These are phyloP conservation scores for Autographa gamma DNA, from an alignment of 2,888 invertebrate genomes.

Conservation along the genomic window DNA sequence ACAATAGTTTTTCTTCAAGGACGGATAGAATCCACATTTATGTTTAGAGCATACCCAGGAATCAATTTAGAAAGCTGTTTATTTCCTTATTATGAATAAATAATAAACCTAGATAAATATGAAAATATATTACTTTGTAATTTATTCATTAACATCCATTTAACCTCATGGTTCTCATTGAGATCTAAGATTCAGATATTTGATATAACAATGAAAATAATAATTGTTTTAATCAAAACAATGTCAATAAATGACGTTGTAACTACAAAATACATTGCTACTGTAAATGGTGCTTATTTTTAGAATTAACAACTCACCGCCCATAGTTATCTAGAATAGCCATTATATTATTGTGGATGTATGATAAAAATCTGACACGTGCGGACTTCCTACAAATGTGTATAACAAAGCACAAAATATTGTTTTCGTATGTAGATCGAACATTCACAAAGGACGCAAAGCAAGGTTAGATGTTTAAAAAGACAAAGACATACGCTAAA, in stretches of 20 bases:
- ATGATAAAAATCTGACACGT: slow-evolving; percentile 4
- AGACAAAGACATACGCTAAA: slow-evolving; percentile 2
- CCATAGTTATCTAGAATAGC: background rate
- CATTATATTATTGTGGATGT: background rate
- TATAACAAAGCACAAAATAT: slow-evolving; percentile 1
- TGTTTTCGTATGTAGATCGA: background rate
- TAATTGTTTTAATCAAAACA: background rate
- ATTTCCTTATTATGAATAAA: too few relatives aligned
- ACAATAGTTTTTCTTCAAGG: too few relatives aligned
- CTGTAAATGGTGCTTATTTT: background rate
- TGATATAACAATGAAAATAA: background rate
- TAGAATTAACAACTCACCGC: background rate
- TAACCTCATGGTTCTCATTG: background rate
- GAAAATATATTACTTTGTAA: too few relatives aligned
- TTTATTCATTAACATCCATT: too few relatives aligned
- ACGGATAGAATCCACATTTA: too few relatives aligned
- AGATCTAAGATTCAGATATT: slow-evolving; percentile 6
- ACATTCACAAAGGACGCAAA: background rate
- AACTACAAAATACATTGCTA: background rate
- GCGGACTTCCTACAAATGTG: background rate
- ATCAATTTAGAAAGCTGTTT: too few relatives aligned
- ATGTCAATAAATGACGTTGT: background rate
- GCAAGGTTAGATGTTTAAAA: background rate
- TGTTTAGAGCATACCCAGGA: too few relatives aligned
- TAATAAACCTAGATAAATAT: too few relatives aligned